Evolutionary conservation across 2,797 vertebrate genomes (phyloP), one percentile per base, ranked within the genome.

Genomic region (Siniperca obscura): DNA sequence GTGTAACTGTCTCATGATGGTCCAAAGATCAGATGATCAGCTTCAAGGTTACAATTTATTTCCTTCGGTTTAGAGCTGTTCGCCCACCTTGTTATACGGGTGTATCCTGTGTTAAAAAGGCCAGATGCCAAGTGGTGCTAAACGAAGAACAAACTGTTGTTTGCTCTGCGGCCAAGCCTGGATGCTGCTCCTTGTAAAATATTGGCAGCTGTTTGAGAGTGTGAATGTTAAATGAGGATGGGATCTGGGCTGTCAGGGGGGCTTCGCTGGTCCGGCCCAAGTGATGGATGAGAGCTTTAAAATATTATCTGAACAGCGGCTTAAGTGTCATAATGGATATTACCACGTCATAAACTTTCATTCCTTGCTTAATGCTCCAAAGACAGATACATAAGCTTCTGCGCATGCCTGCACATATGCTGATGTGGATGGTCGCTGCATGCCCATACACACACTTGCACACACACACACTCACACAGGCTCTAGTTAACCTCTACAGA

Each of bases 291-390:
- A 61, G 72, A 74, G 74, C 71, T 89, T 88, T 91, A 83, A 87
- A 93, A 89, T 79, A 81, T 89, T 82, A 91, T 89, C 85, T 61
- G 79, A 89, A 75, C 66, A 40, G 69, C n/a, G 7, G 74, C 85
- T 78, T 84, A 83, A 90, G 88, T 89, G 77, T 90, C 86, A 78
- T 89, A 91, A 92, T 86, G 84, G 83, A 85, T 91, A 90, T 85
- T 81, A 88, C 70, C 78, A 74, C 30, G 46, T 84, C 84, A 78
- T 91, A 93, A 93, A 92, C 84, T 82, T 89, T 89, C 73, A 88
- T 87, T 86, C 74, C 74, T 83, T 72, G 82, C 42, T 91, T 85
- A 90, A 90, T 83, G 86, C 85, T 65, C 73, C 71, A 60, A 70
- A 85, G 86, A 84, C 44, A 25, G 73, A 65, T 76, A 42, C 74